Percentiles rank a stretch among this genome's conserved stretches.
Evolutionary conservation across 2,113 vertebrate genomes (phyloP).

Genomic region (Hemiscyllium ocellatum): DNA sequence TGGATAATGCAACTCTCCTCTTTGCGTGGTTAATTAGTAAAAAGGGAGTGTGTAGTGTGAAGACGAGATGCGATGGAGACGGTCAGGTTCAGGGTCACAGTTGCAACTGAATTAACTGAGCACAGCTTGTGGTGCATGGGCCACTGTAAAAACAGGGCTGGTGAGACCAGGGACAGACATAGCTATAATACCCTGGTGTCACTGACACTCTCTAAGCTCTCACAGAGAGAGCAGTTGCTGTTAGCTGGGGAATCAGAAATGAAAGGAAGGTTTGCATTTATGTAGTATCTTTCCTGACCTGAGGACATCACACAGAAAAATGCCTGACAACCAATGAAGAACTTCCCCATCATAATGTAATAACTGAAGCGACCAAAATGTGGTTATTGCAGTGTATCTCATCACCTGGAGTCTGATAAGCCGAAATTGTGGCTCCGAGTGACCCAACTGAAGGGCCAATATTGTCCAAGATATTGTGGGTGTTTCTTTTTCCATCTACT

Average conservation of each 20-base stretch:
- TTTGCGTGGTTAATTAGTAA: neutral
- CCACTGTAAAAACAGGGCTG: neutral
- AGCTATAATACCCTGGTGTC: neutral
- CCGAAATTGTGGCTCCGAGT: neutral
- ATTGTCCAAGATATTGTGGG: neutral
- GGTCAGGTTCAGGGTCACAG: neutral
- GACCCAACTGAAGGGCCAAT: neutral
- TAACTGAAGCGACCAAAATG: neutral
- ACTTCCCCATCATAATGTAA: neutral
- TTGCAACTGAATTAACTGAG: neutral
- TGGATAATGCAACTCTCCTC: neutral
- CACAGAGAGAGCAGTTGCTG: neutral
- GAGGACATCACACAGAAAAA: neutral
- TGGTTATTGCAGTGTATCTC: too few species aligned
- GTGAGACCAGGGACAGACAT: neutral
- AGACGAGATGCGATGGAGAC: neutral
- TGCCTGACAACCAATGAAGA: neutral
- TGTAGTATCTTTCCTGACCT: neutral
- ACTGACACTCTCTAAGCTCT: neutral
- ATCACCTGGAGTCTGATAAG: too few species aligned
- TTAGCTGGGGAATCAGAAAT: neutral
- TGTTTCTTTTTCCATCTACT: neutral
- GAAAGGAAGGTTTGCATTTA: neutral
- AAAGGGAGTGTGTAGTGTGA: neutral
- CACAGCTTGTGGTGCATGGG: neutral